Evolutionary conservation across 2,888 invertebrate species (phyloP).

Genomic region (Rhagium mordax): DNA sequence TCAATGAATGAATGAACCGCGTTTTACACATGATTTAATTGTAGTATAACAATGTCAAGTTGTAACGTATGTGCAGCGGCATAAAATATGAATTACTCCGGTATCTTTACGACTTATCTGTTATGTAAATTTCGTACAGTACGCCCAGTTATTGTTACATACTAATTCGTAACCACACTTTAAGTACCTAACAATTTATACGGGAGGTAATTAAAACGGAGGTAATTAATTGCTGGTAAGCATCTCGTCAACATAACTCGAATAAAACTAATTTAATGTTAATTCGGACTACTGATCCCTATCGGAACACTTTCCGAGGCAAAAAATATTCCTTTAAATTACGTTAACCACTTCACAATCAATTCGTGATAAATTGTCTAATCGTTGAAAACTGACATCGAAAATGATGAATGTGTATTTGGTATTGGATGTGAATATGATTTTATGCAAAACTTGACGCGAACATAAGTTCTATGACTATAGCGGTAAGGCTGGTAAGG

Average conservation of each 20-base stretch:
- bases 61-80: slow-evolving; percentile 39
- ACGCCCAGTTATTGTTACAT: slow-evolving; percentile 13
- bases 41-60: slow-evolving; percentile 35
- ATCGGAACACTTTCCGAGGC: background rate
- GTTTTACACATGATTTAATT: slow-evolving; percentile 43
- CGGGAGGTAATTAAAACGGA: background rate
- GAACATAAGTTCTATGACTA: background rate
- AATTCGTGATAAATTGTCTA: background rate
- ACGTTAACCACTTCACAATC: background rate
- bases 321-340: background rate
- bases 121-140: slow-evolving; percentile 34
- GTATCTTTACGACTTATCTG: slow-evolving; percentile 38
- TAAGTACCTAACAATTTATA: slow-evolving; percentile 8
- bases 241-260: background rate
- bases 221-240: slow-evolving; percentile 1
- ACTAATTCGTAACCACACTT: background rate
- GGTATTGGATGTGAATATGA: background rate
- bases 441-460: background rate
- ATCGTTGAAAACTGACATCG: background rate
- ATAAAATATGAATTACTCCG: slow-evolving; percentile 44
- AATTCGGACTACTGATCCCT: background rate
- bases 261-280: background rate
- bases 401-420: background rate
- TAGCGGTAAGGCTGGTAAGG: too few relatives aligned
- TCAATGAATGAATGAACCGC: slow-evolving; percentile 43